These are phyloP conservation scores for Rhipidura dahli DNA, from an alignment of 2,113 vertebrate genomes.

Conservation along the genomic window DNA sequence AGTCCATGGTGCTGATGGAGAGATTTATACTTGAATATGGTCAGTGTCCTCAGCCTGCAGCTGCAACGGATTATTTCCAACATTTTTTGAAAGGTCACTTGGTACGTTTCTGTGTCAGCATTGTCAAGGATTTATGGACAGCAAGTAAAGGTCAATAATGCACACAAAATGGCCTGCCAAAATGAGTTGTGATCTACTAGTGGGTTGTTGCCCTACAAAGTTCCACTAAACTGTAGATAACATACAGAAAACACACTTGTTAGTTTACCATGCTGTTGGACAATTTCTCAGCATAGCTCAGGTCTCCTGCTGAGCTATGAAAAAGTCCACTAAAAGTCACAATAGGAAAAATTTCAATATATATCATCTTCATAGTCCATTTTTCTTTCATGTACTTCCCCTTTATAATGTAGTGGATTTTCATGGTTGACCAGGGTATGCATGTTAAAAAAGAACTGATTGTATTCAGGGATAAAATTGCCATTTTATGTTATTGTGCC, in stretches of 20 bases:
- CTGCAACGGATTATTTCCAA: conserved; percentile 67
- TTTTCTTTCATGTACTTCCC: not conserved
- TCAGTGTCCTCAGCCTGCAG: conserved; percentile 55
- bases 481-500: not conserved
- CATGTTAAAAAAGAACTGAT: not conserved
- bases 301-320: not conserved
- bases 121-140: conserved; percentile 63
- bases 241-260: conserved; percentile 7
- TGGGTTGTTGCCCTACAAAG: conserved; percentile 22
- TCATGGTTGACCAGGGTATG: not conserved
- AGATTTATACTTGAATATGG: conserved; percentile 60
- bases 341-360: not conserved
- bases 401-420: not conserved
- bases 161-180: conserved; percentile 60
- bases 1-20: conserved; percentile 55
- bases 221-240: conserved; percentile 12
- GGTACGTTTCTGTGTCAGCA: conserved; percentile 49
- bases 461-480: not conserved
- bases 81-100: conserved; percentile 65
- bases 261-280: not conserved
- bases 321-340: conserved; percentile 6
- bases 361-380: not conserved
- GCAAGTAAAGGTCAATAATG: conserved; percentile 66
- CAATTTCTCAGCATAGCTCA: not conserved
- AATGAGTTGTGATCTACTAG: conserved; percentile 57